These are phyloP conservation scores for Myiozetetes cayanensis DNA, from an alignment of 2,113 vertebrate species.

Conservation along the genomic window DNA sequence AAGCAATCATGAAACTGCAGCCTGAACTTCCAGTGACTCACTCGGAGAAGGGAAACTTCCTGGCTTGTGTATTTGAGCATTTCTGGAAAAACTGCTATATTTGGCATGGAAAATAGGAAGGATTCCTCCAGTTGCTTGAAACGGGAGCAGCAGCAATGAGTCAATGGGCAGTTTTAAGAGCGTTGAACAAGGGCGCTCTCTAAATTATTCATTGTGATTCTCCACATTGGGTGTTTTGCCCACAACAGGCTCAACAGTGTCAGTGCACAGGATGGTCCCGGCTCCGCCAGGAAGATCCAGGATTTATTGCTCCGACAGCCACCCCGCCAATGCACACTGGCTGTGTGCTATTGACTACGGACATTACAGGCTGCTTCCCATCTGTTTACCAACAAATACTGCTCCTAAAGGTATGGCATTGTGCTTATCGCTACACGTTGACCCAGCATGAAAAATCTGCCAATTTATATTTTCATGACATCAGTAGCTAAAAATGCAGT, in stretches of 20 bases:
- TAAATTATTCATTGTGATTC: slow-evolving; percentile 28
- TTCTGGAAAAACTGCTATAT: slow-evolving; percentile 68
- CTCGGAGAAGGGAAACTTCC: slow-evolving; percentile 57
- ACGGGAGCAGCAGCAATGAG: slow-evolving; percentile 46
- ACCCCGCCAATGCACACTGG: neutral
- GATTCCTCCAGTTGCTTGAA: slow-evolving; percentile 32
- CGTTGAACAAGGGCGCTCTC: neutral
- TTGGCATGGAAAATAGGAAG: slow-evolving; percentile 66
- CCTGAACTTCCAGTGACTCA: slow-evolving; percentile 68
- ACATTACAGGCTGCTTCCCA: slow-evolving; percentile 23
- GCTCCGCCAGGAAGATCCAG: neutral
- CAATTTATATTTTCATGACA: slow-evolving; percentile 59
- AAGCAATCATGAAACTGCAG: slow-evolving; percentile 40
- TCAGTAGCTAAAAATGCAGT: slow-evolving; percentile 41
- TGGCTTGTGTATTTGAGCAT: slow-evolving; percentile 37
- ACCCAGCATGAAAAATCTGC: slow-evolving; percentile 61
- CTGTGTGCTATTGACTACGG: neutral
- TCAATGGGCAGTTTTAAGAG: slow-evolving; percentile 41
- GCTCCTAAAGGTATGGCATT: slow-evolving; percentile 41
- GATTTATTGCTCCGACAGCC: neutral
- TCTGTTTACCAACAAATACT: slow-evolving; percentile 55
- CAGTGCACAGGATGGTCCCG: neutral
- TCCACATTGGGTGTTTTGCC: neutral
- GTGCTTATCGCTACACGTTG: slow-evolving; percentile 44
- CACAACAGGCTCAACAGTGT: neutral